phyloP scores from a whole-genome alignment of 2,888 invertebrate genomes.

The Oxystoma pomonae region DNA sequence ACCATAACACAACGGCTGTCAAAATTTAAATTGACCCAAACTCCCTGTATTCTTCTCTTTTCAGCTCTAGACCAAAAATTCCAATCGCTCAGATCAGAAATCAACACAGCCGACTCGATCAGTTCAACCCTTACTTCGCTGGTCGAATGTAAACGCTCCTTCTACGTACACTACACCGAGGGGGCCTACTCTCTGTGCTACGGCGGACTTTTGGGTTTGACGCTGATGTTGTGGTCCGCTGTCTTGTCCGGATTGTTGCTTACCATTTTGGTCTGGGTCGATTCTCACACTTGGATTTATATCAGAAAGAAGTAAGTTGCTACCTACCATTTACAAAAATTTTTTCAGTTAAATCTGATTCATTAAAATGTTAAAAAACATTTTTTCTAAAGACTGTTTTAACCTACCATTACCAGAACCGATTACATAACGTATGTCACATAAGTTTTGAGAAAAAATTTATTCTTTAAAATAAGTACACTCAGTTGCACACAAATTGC shows the following conservation, averaged over 20 bases:
- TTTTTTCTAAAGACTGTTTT: no score
- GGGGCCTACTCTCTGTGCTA: conserved; percentile 78
- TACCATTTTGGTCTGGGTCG: conserved; percentile 89
- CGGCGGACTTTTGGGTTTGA: conserved; percentile 74
- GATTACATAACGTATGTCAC: no score
- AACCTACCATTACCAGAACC: no score
- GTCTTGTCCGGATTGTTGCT: conserved; percentile 84
- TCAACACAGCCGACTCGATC: conserved; percentile 71
- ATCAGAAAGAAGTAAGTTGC: conserved; percentile 82
- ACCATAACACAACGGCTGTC: no score
- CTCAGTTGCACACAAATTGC: no score
- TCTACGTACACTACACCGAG: conserved; percentile 77
- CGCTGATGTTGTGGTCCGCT: conserved; percentile 82
- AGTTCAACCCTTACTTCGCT: conserved; percentile 64
- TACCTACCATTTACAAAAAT: no score
- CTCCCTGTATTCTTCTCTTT: no score
- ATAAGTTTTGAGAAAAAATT: no score
- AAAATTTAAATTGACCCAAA: no score
- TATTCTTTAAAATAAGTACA: no score
- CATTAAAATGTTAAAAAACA: no score
- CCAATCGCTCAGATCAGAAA: conserved; percentile 71
- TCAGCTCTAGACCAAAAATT: conserved; percentile 62
- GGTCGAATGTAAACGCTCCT: conserved; percentile 72
- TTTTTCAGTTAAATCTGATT: no score
- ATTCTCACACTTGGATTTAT: conserved; percentile 96